Evolutionary conservation across 1,140 invertebrate genomes (phyloP).

Genomic region (Ooceraea biroi): DNA sequence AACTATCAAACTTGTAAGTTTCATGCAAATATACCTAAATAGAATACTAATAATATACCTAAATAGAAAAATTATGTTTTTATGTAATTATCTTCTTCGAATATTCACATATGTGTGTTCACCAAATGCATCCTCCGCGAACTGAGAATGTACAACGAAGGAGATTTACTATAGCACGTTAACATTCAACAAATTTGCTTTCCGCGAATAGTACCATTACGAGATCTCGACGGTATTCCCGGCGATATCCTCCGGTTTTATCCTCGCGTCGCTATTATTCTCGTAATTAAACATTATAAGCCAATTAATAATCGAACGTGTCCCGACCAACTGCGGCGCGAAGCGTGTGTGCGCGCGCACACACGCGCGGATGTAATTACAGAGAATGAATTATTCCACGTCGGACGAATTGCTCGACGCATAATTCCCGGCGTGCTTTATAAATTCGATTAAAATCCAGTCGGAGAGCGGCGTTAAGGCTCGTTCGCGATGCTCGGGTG

Average conservation of each 20-base stretch:
- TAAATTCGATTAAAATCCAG: slow-evolving; percentile 60
- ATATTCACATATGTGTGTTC: neutral
- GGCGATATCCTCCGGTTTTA: slow-evolving; percentile 18
- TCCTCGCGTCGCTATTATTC: slow-evolving; percentile 32
- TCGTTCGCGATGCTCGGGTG: neutral
- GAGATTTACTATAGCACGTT: neutral
- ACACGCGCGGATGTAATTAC: slow-evolving; percentile 38
- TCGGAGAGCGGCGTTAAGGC: neutral
- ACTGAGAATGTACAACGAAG: neutral
- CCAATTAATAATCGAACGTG: slow-evolving; percentile 52
- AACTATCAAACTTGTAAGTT: no score
- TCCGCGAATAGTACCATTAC: slow-evolving; percentile 14
- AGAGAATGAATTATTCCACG: slow-evolving; percentile 49
- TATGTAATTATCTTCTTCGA: no score
- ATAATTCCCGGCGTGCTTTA: slow-evolving; percentile 45
- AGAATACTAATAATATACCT: no score
- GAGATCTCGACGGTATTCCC: neutral
- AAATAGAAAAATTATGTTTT: no score
- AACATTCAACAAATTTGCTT: neutral
- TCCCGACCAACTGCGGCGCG: slow-evolving; percentile 9
- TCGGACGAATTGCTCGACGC: slow-evolving; percentile 49
- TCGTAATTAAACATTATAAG: slow-evolving; percentile 59
- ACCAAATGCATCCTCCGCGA: neutral
- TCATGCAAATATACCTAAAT: no score
- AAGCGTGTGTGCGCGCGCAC: neutral